Base-by-base conservation (phyloP, 53 echinoderm and acorn worm species). In the Holothuria leucospilota region DNA sequence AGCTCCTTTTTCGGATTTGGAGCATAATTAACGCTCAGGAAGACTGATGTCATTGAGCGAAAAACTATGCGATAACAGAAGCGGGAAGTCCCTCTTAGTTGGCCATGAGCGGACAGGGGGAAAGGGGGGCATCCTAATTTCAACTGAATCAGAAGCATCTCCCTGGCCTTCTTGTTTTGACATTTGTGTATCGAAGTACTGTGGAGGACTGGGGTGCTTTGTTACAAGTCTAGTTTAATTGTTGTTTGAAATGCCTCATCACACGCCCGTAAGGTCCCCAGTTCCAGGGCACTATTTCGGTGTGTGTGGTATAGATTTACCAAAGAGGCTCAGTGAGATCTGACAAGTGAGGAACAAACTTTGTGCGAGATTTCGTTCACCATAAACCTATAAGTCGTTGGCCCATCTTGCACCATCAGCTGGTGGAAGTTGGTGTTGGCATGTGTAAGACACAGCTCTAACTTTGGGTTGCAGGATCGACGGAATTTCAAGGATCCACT, bases 381-480 rank as follows among this genome's bases (percentile, higher is more conserved):
- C 85, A 85, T 69, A n/a, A n/a, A 18, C 85, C 69, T n/a, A 46
- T 56, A 2, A 30, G 71, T 85, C 85, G 39, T n/a, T n/a, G n/a
- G n/a, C n/a, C n/a, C n/a, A n/a, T n/a, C n/a, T 29, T 85, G 85
- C 6, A 85, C n/a, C 69, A 18, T 39, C 85, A 18, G 69, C 71
- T 16, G 53, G 69, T 28, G n/a, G 69, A 69, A 13, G 69, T 51
- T 49, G 71, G 85, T 12, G 71, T 49, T 21, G 71, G 85, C 85
- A 71, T 85, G 28, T 85, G 39, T 51, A 51, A n/a, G n/a, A 51
- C 6, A 85, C 26, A 12, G 71, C 69, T 8, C 69, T 14, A 6
- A 85, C 51, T 70, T 85, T n/a, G n/a, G n/a, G n/a, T 85, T 20
- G 42, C 25, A 15, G 69, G 85, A 85, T 85, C 85, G n/a, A n/a